Evolutionary conservation across 2,888 invertebrate species (phyloP).

Genomic region (Machimus atricapillus): DNA sequence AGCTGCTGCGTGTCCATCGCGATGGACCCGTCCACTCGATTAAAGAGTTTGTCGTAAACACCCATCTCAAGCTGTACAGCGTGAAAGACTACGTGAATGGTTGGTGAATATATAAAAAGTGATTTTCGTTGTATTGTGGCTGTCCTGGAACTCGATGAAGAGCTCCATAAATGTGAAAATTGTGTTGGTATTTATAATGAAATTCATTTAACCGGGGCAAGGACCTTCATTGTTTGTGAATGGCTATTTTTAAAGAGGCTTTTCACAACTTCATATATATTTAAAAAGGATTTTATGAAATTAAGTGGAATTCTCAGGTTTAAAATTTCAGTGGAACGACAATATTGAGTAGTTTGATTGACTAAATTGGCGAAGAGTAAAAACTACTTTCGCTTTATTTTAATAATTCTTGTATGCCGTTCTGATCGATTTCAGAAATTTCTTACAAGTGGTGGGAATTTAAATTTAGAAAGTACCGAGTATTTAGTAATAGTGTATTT

Average conservation of each 20-base stretch:
- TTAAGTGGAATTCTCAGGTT: neutral
- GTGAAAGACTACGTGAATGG: conserved; percentile 74
- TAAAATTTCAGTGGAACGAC: neutral
- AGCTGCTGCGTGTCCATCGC: conserved; percentile 74
- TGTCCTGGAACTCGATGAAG: neutral
- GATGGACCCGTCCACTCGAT: conserved; percentile 73
- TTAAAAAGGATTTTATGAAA: neutral
- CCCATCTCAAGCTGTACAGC: conserved; percentile 73
- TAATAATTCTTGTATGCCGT: neutral
- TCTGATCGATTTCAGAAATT: neutral
- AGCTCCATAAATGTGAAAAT: neutral
- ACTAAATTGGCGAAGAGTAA: too few relatives aligned
- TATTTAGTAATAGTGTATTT: neutral
- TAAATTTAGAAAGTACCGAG: neutral
- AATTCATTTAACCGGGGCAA: neutral
- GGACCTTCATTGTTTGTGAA: neutral
- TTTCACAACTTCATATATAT: neutral
- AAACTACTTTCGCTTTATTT: neutral
- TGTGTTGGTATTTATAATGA: neutral
- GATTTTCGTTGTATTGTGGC: neutral
- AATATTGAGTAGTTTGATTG: neutral
- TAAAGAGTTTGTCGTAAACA: conserved; percentile 77
- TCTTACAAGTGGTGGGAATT: neutral
- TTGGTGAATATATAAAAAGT: conserved; percentile 46
- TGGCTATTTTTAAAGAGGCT: neutral